phyloP scores from a whole-genome alignment of 2,113 vertebrate species.

The Channa maculata region DNA sequence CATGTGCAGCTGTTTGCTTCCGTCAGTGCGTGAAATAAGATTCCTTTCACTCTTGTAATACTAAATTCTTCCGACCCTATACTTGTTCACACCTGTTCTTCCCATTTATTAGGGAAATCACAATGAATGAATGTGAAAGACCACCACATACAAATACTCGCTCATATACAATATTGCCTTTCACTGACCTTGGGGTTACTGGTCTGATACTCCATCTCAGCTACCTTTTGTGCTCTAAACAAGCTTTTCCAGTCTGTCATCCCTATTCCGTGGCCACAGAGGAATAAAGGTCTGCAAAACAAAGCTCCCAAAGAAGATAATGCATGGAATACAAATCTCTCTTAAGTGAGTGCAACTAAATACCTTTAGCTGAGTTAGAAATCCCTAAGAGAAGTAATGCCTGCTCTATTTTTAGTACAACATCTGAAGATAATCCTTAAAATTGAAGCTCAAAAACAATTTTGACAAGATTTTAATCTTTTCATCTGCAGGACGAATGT shows the following conservation, averaged over 20 bases:
- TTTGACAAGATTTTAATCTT: not conserved
- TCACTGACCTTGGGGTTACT: constrained; percentile 67
- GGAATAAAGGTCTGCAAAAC: constrained; percentile 81
- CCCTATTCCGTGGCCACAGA: constrained; percentile 87
- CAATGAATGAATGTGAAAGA: constrained; percentile 24
- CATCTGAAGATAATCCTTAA: constrained; percentile 36
- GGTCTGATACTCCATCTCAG: constrained; percentile 78
- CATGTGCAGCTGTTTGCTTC: constrained; percentile 62
- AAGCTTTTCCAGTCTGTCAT: constrained; percentile 90
- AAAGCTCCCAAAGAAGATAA: constrained; percentile 79
- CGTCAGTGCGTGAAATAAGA: constrained; percentile 49
- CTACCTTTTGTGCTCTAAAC: constrained; percentile 82
- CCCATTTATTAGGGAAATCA: constrained; percentile 31
- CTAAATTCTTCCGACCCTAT: constrained; percentile 20
- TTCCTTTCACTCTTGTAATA: constrained; percentile 37
- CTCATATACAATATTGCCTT: not conserved
- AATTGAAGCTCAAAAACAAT: not conserved
- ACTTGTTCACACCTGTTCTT: constrained; percentile 53
- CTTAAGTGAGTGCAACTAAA: constrained; percentile 36
- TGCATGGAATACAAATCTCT: constrained; percentile 27
- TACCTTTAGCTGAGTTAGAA: constrained; percentile 33
- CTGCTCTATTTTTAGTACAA: constrained; percentile 5
- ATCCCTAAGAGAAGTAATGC: not conserved
- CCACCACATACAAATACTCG: not conserved
- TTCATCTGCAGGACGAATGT: not conserved